Evolutionary conservation across 2,888 invertebrate genomes (phyloP), one percentile per base, ranked within the genome.

Genomic region (Cabera pusaria): DNA sequence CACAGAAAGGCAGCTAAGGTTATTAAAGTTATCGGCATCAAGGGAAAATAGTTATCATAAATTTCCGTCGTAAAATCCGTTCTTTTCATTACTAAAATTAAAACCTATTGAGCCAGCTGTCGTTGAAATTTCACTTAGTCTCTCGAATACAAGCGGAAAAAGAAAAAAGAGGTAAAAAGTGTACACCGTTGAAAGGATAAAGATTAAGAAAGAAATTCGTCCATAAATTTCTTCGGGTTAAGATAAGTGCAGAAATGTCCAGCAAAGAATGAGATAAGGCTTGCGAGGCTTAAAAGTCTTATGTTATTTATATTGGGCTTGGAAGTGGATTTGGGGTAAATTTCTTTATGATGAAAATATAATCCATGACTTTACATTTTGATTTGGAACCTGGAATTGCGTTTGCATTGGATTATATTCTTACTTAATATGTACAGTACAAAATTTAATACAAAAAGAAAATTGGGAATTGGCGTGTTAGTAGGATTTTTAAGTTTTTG

Each of bases 151-250:
- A 10, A 10, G n/a, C 19, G 20, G 12, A 17, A n/a, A 18, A 23
- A 33, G 14, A 31, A 22, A 26, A 24, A 21, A 21, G 17, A 22
- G 22, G 31, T 23, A 32, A 16, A 16, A 32, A 23, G 8, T 21
- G 8, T 17, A 9, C 8, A 9, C 34, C 9, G 40, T 21, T 34
- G 41, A 41, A 35, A 24, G 19, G 27, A 42, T 37, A 34, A 37
- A 59, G 55, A 58, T 64, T 49, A 57, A 54, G 45, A 50, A 46
- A 49, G 56, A 52, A 52, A 56, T 52, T 53, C 55, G 53, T 50
- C 39, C 52, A 64, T 64, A 64, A 63, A 64, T 64, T 59, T 49
- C 26, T 31, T 34, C 45, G 56, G 53, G 53, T 48, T 61, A 53
- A 52, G 54, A 56, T 59, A 57, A 59, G 51, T 54, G 44, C 48